These are phyloP conservation scores for Vireo altiloquus DNA, from an alignment of 2,113 vertebrate species.

Conservation along the genomic window DNA sequence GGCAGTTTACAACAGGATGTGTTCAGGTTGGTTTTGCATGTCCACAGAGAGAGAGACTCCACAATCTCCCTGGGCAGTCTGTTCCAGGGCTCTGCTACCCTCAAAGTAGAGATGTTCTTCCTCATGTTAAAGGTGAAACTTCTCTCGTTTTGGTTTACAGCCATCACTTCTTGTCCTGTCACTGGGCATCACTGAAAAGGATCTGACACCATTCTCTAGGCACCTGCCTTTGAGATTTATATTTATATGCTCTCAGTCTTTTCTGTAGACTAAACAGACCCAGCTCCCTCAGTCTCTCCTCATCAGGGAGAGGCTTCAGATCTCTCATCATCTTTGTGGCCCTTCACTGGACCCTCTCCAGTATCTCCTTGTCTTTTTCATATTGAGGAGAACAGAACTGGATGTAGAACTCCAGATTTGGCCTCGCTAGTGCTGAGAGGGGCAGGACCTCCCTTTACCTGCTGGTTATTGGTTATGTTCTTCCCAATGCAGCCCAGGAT, in stretches of 20 bases:
- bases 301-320: background rate
- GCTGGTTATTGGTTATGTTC: background rate
- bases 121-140: background rate
- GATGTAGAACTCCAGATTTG: background rate
- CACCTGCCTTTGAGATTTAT: background rate
- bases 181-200: background rate
- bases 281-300: background rate
- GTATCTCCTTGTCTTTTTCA: background rate
- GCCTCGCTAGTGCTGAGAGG: background rate
- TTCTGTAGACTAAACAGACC: background rate
- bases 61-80: background rate
- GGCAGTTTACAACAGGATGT: background rate
- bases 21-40: background rate
- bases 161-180: background rate
- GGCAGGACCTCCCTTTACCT: background rate
- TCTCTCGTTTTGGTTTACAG: background rate
- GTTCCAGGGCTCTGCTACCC: background rate
- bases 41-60: too few species aligned
- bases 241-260: background rate
- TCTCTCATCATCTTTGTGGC: background rate
- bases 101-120: background rate
- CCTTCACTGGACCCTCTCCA: accelerated
- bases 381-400: background rate
- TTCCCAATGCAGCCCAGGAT: background rate
- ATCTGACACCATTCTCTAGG: background rate